These are phyloP conservation scores for Fregetta grallaria DNA, from an alignment of 2,113 vertebrate species.

Conservation along the genomic window DNA sequence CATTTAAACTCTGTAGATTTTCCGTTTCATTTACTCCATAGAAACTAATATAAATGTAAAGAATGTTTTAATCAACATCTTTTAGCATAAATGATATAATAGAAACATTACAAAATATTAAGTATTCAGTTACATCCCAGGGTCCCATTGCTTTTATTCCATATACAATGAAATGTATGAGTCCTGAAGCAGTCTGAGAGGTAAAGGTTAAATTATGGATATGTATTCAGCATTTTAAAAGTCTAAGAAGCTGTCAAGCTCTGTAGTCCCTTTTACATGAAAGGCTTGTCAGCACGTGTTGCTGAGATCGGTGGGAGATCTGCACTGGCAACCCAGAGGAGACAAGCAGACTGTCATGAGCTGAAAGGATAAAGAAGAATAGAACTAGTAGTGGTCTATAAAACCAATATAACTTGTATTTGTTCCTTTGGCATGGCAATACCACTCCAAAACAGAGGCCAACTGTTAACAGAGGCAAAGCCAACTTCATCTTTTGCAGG, in stretches of 20 bases:
- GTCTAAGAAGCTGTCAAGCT: neutral
- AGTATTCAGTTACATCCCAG: slow-evolving; percentile 39
- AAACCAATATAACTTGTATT: neutral
- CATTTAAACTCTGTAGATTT: neutral
- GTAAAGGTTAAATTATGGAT: slow-evolving; percentile 11
- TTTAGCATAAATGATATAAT: neutral
- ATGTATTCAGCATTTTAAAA: neutral
- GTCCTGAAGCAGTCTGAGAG: neutral
- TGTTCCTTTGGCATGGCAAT: neutral
- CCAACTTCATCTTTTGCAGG: slow-evolving; percentile 17
- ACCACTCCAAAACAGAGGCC: slow-evolving; percentile 20
- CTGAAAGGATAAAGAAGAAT: neutral
- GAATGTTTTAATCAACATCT: neutral
- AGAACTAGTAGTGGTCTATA: neutral
- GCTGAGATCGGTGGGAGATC: neutral
- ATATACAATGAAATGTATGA: neutral
- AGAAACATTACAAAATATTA: neutral
- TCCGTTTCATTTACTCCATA: neutral
- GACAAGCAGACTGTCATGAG: neutral
- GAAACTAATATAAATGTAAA: neutral
- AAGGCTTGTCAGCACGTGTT: neutral
- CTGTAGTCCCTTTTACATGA: neutral
- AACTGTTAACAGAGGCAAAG: slow-evolving; percentile 52
- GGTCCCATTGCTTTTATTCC: neutral
- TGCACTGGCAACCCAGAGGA: neutral